Evolutionary conservation across 1,140 invertebrate genomes (phyloP).

Genomic region (Phthorimaea operculella): DNA sequence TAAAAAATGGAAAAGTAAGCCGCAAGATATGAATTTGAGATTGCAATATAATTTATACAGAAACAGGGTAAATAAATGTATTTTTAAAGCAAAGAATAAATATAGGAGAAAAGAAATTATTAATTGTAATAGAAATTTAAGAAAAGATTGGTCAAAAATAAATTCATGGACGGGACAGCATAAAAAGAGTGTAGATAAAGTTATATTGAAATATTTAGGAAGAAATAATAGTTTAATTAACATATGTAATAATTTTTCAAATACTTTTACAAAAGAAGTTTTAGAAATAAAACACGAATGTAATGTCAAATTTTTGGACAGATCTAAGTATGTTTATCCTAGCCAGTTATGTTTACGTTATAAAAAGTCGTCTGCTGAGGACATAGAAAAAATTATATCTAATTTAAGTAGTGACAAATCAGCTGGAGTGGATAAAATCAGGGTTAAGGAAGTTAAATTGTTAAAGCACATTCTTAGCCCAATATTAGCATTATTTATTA

Average conservation of each 20-base stretch:
- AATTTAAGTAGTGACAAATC: conserved; percentile 7
- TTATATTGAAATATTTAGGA: background rate
- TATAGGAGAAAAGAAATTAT: background rate
- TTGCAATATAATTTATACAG: background rate
- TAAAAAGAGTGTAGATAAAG: background rate
- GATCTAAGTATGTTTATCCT: background rate
- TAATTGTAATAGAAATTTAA: background rate
- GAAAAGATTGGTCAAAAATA: background rate
- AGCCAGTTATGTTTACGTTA: background rate
- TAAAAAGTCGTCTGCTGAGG: background rate
- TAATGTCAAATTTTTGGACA: conserved; percentile 10
- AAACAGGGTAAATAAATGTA: background rate
- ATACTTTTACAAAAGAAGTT: conserved; percentile 17
- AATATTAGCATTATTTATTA: conserved; percentile 1
- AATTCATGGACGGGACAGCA: background rate
- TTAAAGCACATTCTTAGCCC: conserved; percentile 8
- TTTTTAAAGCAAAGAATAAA: background rate
- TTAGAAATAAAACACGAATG: conserved; percentile 14
- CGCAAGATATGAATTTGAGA: background rate
- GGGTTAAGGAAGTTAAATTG: conserved; percentile 14
- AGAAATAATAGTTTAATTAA: conserved; percentile 2
- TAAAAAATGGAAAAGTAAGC: background rate
- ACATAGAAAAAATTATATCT: conserved; percentile 3
- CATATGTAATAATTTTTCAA: conserved; percentile 13
- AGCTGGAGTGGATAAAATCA: conserved; percentile 10